These are phyloP conservation scores for Salminus brasiliensis DNA, from an alignment of 2,113 vertebrate species.

Conservation along the genomic window DNA sequence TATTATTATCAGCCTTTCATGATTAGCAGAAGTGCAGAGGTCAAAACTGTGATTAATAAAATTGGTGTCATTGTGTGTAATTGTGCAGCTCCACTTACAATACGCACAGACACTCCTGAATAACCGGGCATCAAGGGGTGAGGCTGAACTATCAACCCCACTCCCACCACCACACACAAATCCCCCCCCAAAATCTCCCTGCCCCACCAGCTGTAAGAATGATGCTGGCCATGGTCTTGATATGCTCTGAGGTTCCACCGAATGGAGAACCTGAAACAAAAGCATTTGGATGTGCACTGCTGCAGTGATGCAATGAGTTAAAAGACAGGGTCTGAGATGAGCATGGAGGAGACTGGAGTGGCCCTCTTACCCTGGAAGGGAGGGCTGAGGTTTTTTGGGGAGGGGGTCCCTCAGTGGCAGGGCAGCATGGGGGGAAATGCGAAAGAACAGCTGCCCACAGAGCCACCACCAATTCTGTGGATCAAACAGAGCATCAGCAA, in stretches of 20 bases:
- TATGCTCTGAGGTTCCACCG: constrained; percentile 28
- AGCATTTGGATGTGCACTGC: constrained; percentile 29
- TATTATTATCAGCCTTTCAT: background rate
- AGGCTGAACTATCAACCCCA: background rate
- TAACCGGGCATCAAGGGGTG: background rate
- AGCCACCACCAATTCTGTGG: constrained; percentile 58
- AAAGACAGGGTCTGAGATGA: constrained; percentile 47
- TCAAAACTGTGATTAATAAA: background rate
- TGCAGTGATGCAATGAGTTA: constrained; percentile 45
- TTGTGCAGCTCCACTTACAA: background rate
- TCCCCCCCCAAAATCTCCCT: too few relatives aligned
- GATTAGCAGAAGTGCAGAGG: background rate
- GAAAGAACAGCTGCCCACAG: constrained; percentile 47
- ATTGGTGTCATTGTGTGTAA: background rate
- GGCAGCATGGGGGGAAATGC: constrained; percentile 46
- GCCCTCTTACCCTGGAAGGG: constrained; percentile 61
- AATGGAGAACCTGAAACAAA: constrained; percentile 16
- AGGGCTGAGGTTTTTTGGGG: constrained; percentile 49
- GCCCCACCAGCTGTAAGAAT: background rate
- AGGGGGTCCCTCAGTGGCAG: constrained; percentile 56
- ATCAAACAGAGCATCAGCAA: constrained; percentile 57
- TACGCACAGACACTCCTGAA: background rate
- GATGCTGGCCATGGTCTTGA: background rate
- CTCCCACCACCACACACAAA: too few relatives aligned
- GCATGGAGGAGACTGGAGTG: constrained; percentile 52